Conservation (phyloP, 1,140 invertebrate genomes). For the Trachymyrmex cornetzi region DNA sequence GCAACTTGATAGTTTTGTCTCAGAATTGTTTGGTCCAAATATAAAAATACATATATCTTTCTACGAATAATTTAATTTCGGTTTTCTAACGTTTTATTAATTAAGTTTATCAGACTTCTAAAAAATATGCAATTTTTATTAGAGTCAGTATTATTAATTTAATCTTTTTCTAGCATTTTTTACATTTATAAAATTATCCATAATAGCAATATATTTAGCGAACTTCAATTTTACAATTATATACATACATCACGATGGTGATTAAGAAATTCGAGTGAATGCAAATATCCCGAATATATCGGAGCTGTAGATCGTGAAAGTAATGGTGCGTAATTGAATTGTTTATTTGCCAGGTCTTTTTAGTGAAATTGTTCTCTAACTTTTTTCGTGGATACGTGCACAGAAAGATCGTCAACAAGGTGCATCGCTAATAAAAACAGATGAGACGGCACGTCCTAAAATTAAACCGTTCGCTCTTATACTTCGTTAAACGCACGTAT, state of each 20-base stretch:
- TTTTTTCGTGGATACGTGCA: background rate
- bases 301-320: background rate
- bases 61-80: background rate
- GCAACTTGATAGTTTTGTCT: background rate
- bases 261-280: no score
- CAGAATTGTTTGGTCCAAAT: background rate
- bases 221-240: background rate
- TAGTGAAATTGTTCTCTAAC: background rate
- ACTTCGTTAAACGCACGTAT: constrained; percentile 35
- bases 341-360: constrained; percentile 22
- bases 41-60: background rate
- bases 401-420: background rate
- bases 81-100: background rate
- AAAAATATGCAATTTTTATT: background rate
- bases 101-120: background rate
- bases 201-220: background rate
- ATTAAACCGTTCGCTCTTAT: constrained; percentile 40
- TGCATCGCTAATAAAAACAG: constrained; percentile 15
- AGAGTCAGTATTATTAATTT: background rate
- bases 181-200: background rate
- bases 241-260: background rate
- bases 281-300: background rate
- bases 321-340: background rate
- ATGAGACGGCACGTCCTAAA: background rate
- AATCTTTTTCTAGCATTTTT: background rate